Evolutionary conservation across 2,797 vertebrate species (phyloP).

Genomic region (Cheirogaleus major): DNA sequence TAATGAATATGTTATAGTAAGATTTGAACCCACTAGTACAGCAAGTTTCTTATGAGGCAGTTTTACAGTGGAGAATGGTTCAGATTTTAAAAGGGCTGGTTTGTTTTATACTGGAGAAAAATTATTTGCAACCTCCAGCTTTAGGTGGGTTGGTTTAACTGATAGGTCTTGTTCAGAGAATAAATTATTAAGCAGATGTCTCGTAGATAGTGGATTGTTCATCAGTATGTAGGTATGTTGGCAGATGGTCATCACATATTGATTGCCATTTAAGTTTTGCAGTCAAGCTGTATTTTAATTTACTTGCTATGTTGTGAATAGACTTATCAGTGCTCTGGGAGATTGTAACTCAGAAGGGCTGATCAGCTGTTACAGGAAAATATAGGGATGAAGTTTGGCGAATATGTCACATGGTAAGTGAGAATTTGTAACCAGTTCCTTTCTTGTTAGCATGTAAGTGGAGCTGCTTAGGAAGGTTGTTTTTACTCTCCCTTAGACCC

Average conservation of each 20-base stretch:
- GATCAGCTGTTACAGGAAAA: not conserved
- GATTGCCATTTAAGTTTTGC: constrained; percentile 24
- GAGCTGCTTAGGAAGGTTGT: constrained; percentile 37
- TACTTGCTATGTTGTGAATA: not conserved
- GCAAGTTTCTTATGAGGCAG: constrained; percentile 5
- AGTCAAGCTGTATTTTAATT: not conserved
- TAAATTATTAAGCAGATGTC: constrained; percentile 1
- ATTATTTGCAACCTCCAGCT: not conserved
- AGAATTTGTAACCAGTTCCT: constrained; percentile 58
- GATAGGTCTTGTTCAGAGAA: not conserved
- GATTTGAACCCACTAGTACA: constrained; percentile 1
- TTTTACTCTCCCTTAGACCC: constrained; percentile 6
- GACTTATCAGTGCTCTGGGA: not conserved
- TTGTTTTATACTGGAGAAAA: constrained; percentile 20
- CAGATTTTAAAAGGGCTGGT: not conserved
- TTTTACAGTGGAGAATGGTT: not conserved
- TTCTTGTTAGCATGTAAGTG: constrained; percentile 45
- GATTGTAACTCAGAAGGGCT: constrained; percentile 14
- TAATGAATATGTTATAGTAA: not conserved
- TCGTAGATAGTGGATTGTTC: not conserved
- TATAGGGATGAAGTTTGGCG: constrained; percentile 11
- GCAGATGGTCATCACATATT: not conserved
- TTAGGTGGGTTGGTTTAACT: not conserved
- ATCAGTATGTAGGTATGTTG: not conserved
- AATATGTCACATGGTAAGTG: not conserved